phyloP scores from a whole-genome alignment of 1,140 invertebrate species.

The Hestina assimilis region DNA sequence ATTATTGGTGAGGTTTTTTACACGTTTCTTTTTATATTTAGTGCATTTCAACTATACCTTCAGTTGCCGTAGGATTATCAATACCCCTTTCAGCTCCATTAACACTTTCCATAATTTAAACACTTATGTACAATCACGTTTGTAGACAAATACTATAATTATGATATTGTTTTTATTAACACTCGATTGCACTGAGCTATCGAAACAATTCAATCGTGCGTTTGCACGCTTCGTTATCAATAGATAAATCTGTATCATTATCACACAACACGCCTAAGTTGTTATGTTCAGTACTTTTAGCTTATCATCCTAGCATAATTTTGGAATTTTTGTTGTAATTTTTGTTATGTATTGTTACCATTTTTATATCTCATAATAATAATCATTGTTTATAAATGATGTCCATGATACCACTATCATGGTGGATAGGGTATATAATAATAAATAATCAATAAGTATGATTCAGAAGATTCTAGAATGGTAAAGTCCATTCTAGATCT shows the following conservation, averaged over 20 bases:
- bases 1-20: too few relatives aligned
- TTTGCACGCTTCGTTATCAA: slow-evolving; percentile 32
- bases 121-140: background rate
- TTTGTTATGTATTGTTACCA: too few relatives aligned
- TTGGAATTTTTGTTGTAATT: too few relatives aligned
- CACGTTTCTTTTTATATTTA: background rate
- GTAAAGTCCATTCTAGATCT: too few relatives aligned
- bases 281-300: too few relatives aligned
- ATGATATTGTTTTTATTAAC: slow-evolving; percentile 32
- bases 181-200: slow-evolving; percentile 29
- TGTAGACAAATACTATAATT: slow-evolving; percentile 18
- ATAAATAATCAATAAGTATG: too few relatives aligned
- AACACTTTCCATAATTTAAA: slow-evolving; percentile 8
- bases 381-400: too few relatives aligned
- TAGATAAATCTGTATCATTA: slow-evolving; percentile 38
- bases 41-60: slow-evolving; percentile 26
- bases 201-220: slow-evolving; percentile 26
- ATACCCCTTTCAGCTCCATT: slow-evolving; percentile 2
- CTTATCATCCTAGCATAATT: too few relatives aligned
- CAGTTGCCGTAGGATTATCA: slow-evolving; percentile 24
- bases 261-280: background rate
- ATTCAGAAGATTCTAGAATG: too few relatives aligned
- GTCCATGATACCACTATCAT: too few relatives aligned
- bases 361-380: too few relatives aligned
- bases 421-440: too few relatives aligned